Evolutionary conservation across 2,888 invertebrate genomes (phyloP), one percentile per base, ranked within the genome.

Genomic region (Polymixis flavicincta): DNA sequence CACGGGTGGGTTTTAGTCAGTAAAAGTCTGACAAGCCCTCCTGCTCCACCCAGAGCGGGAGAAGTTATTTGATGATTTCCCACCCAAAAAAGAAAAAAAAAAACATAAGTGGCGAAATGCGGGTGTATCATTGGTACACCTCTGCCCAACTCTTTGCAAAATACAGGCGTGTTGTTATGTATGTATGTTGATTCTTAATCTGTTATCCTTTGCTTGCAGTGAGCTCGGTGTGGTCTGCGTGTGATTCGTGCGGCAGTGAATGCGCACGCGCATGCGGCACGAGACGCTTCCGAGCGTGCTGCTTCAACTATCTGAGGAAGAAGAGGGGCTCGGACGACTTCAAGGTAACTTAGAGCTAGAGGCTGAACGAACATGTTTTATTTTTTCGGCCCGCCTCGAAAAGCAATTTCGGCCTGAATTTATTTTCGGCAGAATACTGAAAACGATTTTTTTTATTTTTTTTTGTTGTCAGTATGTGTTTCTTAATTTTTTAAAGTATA

Each of bases 261-360:
- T 97, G 97, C 84, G 93, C 94, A 69, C 91, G 95, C 25, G 96
- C 97, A 0, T 97, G 97, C 85, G 97, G 97, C 14, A 97, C 97
- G 1, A 93, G 97, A 37, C 97, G 97, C 82, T 97, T 97, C 90
- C 94, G 97, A 28, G 96, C 97, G 1, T 97, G 97, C 88, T 97
- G 97, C 90, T 97, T 97, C 93, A 97, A 97, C 91, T 97, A 97
- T 89, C 92, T 97, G 86, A 97, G 97, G 87, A 87, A 63, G 81
- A 89, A 89, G 68, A 69, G 83, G 55, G 67, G 37, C 1, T 17
- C 69, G 0, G 59, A 84, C 1, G 32, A 0, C 28, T 59, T 63
- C n/a, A 74, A 66, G 73, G 84, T 84, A 82, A 37, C 8, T n/a
- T 64, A 25, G 4, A 64, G 13, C 25, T 2, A 17, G 14, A n/a